Conservation (phyloP, 37 sponge, comb jelly and placozoan genomes). For the Spongilla lacustris region DNA sequence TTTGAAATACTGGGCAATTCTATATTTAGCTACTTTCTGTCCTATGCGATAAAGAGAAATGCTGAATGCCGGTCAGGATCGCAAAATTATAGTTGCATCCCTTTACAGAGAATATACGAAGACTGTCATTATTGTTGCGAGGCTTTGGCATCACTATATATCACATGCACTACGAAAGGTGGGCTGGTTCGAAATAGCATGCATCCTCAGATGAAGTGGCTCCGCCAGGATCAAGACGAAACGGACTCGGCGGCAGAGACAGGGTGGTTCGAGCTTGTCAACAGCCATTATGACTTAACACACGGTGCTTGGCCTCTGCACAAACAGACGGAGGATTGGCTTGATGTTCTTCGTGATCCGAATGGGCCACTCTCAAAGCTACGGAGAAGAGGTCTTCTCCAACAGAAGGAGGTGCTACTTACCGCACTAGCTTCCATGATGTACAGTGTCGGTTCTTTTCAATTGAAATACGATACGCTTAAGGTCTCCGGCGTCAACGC, state of each 20-base stretch:
- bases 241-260: not conserved
- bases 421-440: conserved; percentile 7
- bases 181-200: conserved; percentile 1
- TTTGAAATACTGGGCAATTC: not conserved
- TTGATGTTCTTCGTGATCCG: not conserved
- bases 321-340: conserved; percentile 7
- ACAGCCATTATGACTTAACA: not conserved
- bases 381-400: not conserved
- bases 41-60: not conserved
- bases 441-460: conserved; percentile 11
- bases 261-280: not conserved
- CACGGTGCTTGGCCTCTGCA: not conserved
- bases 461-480: not conserved
- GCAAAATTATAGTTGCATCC: not conserved
- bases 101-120: not conserved
- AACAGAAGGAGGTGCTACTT: not conserved
- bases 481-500: conserved; percentile 2
- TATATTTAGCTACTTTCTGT: conserved; percentile 31
- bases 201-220: not conserved
- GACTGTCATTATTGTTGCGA: conserved; percentile 1
- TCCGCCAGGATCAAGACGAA: not conserved
- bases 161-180: too few relatives aligned
- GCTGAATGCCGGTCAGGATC: too few relatives aligned
- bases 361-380: not conserved
- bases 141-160: conserved; percentile 24